These are phyloP conservation scores for Chironomus riparius DNA, from an alignment of 2,888 invertebrate species.

Conservation along the genomic window DNA sequence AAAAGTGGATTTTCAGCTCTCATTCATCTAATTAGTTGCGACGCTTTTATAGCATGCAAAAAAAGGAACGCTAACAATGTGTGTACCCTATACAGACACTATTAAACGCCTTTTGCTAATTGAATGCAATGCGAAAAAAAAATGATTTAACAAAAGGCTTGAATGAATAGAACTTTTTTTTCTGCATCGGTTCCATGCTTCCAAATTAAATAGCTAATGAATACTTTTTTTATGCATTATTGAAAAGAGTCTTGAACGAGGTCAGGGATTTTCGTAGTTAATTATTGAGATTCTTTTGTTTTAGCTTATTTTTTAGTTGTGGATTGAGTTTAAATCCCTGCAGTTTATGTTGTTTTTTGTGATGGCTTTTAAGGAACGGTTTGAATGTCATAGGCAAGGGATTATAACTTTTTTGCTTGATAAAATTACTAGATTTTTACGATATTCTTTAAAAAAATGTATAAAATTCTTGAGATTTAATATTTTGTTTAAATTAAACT, in stretches of 20 bases:
- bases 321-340: not conserved
- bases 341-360: not conserved
- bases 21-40: constrained; percentile 20
- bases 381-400: not conserved
- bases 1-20: not conserved
- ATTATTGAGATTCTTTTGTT: not conserved
- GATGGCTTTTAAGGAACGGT: not conserved
- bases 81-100: not conserved
- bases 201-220: constrained; percentile 21
- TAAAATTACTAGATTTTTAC: no score
- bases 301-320: not conserved
- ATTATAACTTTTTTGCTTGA: not conserved
- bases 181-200: not conserved
- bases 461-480: no score
- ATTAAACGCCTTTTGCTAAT: constrained; percentile 12
- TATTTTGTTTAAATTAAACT: no score
- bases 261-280: not conserved
- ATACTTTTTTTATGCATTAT: not conserved
- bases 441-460: no score
- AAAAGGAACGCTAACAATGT: not conserved
- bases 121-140: constrained; percentile 18
- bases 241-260: not conserved
- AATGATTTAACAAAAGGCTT: not conserved
- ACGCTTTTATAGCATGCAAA: not conserved
- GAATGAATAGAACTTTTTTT: not conserved